These are phyloP conservation scores for Circaetus cinerascens DNA, from an alignment of 2,113 vertebrate genomes.

Conservation along the genomic window DNA sequence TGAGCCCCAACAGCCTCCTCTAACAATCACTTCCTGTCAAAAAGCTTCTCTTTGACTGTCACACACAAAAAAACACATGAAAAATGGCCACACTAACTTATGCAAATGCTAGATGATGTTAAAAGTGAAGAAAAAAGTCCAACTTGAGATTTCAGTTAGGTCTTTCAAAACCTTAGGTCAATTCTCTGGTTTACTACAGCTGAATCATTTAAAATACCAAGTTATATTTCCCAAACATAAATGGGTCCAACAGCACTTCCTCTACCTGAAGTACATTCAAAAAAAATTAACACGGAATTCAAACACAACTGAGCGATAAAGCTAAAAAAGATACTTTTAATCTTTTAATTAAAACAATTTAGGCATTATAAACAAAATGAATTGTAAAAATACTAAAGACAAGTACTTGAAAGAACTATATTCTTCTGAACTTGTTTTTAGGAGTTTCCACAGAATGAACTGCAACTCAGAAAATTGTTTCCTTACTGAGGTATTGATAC, in stretches of 20 bases:
- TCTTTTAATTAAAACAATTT: background rate
- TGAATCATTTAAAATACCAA: background rate
- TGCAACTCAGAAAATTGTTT: background rate
- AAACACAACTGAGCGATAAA: background rate
- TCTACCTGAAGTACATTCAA: background rate
- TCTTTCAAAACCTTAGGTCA: background rate
- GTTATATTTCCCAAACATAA: background rate
- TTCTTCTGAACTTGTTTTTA: background rate
- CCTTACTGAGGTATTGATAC: background rate
- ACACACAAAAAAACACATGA: background rate
- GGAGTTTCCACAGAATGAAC: background rate
- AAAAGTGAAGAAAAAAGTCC: background rate
- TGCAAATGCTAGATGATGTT: background rate
- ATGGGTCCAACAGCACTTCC: background rate
- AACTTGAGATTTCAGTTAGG: background rate
- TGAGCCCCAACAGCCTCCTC: background rate
- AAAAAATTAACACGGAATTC: background rate
- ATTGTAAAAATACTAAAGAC: background rate
- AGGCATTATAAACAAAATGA: background rate
- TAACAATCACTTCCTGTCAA: background rate
- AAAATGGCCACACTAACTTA: background rate
- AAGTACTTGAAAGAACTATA: background rate
- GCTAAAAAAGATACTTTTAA: background rate
- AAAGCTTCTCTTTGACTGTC: background rate
- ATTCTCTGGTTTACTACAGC: background rate